Base-by-base conservation (phyloP, 2,888 invertebrate genomes). In the Drosophila birchii region DNA sequence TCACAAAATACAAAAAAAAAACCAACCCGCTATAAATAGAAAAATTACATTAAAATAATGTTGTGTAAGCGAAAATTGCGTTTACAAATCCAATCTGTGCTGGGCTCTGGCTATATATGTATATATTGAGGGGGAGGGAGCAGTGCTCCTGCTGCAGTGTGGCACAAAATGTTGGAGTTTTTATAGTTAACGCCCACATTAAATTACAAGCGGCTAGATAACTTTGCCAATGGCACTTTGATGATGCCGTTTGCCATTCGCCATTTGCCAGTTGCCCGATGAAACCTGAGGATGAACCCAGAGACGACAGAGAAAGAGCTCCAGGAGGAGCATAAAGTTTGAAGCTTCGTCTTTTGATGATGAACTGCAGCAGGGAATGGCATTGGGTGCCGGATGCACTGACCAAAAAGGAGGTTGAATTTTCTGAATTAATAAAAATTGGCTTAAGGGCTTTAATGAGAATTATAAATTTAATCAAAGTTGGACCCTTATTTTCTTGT, bases 11-110 rank as follows among this genome's bases (percentile, higher is more conserved):
- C 55, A 51, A 23, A 11, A 26, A 12, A 32, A 29, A 47, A 14
- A 18, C 16, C 39, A 38, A n/a, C 18, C 26, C n/a, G 39, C 58
- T 72, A 72, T 43, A 73, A 58, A 79, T 49, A 47, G 45, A 59
- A 68, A 66, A 78, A 79, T 75, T 81, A 79, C 84, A 86, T 86
- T 86, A 86, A 86, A 78, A 86, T 86, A 81, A 86, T 83, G 83
- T 79, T 83, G 70, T 71, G 67, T 72, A 81, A 81, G 78, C 83
- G 83, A 78, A 82, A 83, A 83, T 81, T 76, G 78, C 84, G 76
- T 83, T 86, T 70, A 72, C 81, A 83, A 83, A 83, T 86, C 78
- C 81, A 86, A 83, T 83, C 78, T 81, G 83, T 74, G 74, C 71
- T 45, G 73, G 55, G 26, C 16, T 16, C 20, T 7, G 43, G 23